Conservation (phyloP, 2,113 vertebrate genomes). For the Ailuropoda melanoleuca region DNA sequence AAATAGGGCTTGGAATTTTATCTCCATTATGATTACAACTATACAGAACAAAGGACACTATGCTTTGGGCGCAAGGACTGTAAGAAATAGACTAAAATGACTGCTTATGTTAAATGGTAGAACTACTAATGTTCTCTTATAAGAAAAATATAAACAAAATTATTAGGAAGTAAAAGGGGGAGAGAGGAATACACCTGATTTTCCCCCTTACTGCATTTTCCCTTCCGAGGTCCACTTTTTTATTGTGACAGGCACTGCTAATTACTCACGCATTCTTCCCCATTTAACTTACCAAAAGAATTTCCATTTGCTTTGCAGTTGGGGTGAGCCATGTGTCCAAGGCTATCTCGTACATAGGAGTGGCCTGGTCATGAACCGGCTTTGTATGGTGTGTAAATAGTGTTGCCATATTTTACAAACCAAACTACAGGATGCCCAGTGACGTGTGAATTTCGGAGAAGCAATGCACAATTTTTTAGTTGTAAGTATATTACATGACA, state of each 20-base stretch:
- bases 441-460: conserved; percentile 31
- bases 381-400: background rate
- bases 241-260: background rate
- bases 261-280: background rate
- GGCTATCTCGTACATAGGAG: background rate
- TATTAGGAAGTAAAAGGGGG: background rate
- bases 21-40: background rate
- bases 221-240: background rate
- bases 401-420: background rate
- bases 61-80: background rate
- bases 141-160: conserved; percentile 14
- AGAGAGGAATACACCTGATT: background rate
- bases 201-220: background rate
- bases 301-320: background rate
- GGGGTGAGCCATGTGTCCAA: background rate
- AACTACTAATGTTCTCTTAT: background rate
- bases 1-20: background rate
- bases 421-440: background rate
- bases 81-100: background rate
- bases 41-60: background rate
- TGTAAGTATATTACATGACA: background rate
- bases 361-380: background rate
- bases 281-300: background rate
- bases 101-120: background rate
- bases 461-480: background rate